Base-by-base conservation (phyloP, 37 sponge, comb jelly and placozoan species). In the Oscarella lobularis region DNA sequence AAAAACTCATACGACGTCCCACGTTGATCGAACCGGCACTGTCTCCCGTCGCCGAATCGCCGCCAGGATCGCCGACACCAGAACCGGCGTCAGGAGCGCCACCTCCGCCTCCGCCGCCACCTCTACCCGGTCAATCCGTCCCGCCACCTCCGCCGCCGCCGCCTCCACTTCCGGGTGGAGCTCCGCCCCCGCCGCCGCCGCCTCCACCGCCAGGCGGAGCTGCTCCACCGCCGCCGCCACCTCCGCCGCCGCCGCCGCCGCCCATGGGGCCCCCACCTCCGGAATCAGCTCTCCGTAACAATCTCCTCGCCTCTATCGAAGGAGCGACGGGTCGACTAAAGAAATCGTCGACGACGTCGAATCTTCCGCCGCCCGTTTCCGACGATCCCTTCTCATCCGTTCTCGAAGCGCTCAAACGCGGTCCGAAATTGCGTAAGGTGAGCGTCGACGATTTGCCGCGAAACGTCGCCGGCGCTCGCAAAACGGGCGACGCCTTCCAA, bases 171-270 rank as follows among this genome's bases (percentile, higher is more conserved):
- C 65, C 76, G 31, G 78, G 73, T 73, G 78, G 73, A 2, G 35
- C 74, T 67, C 69, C 66, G 39, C 78, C 83, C 32, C 83, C 83
- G 14, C 78, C 83, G 36, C 83, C 83, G 20, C 78, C 86, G 39
- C 82, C 85, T 0, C 80, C 89, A 33, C 89, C 79, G 35, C 85
- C 89, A 3, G 74, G 54, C 5, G 74, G 37, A 0, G 55, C 55
- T 0, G 73, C 34, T 39, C 78, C 84, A 31, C 84, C 88, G 41
- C 81, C 83, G 2, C 88, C 87, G 38, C 83, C 87, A 3, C 88
- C 88, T 35, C 84, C 84, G 0, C 87, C 87, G 0, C 54, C 31
- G 27, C 66, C 54, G 2, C 83, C 83, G 0, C 32, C 48, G 67
- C 76, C 60, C 14, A 9, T 20, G 9, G 60, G 60, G 20, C 14